phyloP scores from a whole-genome alignment of 2,888 invertebrate genomes.

The Gari tellinella region DNA sequence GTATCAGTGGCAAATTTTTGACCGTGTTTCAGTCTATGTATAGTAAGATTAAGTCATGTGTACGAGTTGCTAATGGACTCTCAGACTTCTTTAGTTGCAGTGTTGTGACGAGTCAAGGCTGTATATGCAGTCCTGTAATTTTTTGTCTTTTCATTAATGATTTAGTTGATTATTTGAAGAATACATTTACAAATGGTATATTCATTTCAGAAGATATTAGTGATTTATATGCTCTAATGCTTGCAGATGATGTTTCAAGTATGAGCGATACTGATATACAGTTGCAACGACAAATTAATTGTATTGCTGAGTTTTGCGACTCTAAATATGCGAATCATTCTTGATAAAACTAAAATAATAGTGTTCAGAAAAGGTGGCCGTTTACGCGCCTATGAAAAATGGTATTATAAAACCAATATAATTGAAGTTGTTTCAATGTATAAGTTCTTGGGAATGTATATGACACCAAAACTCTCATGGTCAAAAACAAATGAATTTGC shows the following conservation, averaged over 20 bases:
- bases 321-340: neutral
- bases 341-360: too few relatives aligned
- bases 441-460: slow-evolving; percentile 3
- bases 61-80: neutral
- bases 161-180: neutral
- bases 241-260: slow-evolving; percentile 1
- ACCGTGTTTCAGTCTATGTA: neutral
- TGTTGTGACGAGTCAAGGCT: too few relatives aligned
- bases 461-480: neutral
- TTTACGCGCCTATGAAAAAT: neutral
- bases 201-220: neutral
- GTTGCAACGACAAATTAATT: slow-evolving; percentile 1
- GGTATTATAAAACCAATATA: neutral
- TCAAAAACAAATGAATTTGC: neutral
- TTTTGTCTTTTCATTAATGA: slow-evolving; percentile 8
- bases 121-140: neutral
- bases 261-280: slow-evolving; percentile 1
- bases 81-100: neutral
- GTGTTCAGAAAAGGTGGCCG: neutral
- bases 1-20: neutral
- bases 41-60: neutral
- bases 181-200: too few relatives aligned
- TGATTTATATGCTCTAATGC: neutral
- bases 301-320: neutral
- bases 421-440: too few relatives aligned